Evolutionary conservation across 53 echinoderm and acorn worm species (phyloP), one percentile per base, ranked within the genome.

Genomic region (Mesocentrotus franciscanus): DNA sequence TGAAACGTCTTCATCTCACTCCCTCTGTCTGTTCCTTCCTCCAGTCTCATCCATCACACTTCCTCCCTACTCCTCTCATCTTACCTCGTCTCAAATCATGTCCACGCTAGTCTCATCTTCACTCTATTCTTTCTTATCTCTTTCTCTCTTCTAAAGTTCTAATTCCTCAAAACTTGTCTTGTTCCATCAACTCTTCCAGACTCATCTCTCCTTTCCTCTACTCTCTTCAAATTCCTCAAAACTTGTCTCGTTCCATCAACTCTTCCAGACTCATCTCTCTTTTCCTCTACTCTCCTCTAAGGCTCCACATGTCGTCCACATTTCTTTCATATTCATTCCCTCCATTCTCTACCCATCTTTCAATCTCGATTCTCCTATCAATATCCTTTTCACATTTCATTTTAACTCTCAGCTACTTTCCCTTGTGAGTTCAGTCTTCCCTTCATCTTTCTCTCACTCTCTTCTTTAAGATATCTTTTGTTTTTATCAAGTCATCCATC

Each of bases 21-120:
- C n/a, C 14, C 20, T 66, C 42, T 60, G 4, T 90, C 18, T 35
- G 79, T 79, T 8, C 33, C 18, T 24, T 35, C 61, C 66, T 64
- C 27, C 36, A 90, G 1, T 85, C 27, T 85, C 79, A 90, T 90
- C 91, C 64, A 64, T 90, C 66, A 27, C 56, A 55, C 39, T 14
- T 14, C 75, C 30, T 75, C 32, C n/a, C 32, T 30, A 32, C 75
- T 12, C 75, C 26, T 74, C 74, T 75, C 13, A 29, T 29, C 32
- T 75, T 29, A 12, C 32, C 8, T 32, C 29, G 8, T 29, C 32
- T 75, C 32, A 11, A 12, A 10, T 75, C 11, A 11, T 32, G n/a
- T 29, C 29, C 11, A 18, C 49, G 0, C 42, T 83, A 22, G 4
- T 20, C 8, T 42, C 8, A 83, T 49, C 49, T 49, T 49, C 36